These are phyloP conservation scores for Otolemur crassicaudatus DNA, from an alignment of 2,797 vertebrate species.

Conservation along the genomic window DNA sequence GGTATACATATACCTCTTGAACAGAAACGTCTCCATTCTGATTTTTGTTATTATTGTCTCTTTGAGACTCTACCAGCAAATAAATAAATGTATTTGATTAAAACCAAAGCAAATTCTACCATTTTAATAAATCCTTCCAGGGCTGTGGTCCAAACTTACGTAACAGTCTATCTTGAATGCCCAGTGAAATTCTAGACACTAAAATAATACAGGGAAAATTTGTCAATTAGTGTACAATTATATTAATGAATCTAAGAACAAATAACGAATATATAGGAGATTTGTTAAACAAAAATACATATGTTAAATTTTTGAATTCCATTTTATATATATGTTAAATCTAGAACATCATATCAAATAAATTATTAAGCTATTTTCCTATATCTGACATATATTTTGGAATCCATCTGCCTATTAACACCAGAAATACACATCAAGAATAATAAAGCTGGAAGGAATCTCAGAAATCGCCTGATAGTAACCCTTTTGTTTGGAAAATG, in stretches of 20 bases:
- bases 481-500: conserved; percentile 34
- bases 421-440: conserved; percentile 23
- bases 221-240: neutral
- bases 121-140: conserved; percentile 30
- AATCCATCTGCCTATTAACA: neutral
- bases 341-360: neutral
- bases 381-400: neutral
- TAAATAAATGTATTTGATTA: neutral
- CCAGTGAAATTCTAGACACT: neutral
- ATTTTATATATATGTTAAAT: conserved; percentile 5
- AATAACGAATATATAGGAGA: neutral
- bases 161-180: neutral
- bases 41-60: conserved; percentile 20
- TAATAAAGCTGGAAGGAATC: conserved; percentile 21
- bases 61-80: neutral
- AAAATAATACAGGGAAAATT: conserved; percentile 49
- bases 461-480: neutral
- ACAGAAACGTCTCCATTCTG: neutral
- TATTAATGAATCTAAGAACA: conserved; percentile 41
- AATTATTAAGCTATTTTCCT: conserved; percentile 37
- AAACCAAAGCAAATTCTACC: neutral
- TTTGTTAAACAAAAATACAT: neutral
- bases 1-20: too few relatives aligned
- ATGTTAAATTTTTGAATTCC: conserved; percentile 1
- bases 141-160: conserved; percentile 9